Evolutionary conservation across 2,797 vertebrate genomes (phyloP).

Genomic region (Hyperoplus lanceolatus): DNA sequence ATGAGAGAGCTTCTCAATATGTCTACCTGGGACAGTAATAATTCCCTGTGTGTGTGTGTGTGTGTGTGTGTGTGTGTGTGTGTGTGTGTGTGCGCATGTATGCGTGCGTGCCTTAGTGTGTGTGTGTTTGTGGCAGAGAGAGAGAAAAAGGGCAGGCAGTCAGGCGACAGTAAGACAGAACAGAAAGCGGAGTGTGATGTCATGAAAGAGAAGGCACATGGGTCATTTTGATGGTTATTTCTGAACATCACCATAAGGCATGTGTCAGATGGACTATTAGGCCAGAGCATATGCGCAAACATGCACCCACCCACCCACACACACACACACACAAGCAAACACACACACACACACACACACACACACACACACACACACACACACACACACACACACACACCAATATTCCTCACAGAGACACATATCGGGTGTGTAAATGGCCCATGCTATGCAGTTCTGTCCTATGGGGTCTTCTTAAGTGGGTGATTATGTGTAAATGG

Average conservation of each 20-base stretch:
- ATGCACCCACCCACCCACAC: constrained; percentile 32
- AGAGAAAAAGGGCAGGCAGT: neutral
- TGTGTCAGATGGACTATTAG: constrained; percentile 77
- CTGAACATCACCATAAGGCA: constrained; percentile 73
- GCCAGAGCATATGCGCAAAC: constrained; percentile 67
- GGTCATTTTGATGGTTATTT: constrained; percentile 74
- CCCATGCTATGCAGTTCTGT: constrained; percentile 64
- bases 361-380: constrained; percentile 60
- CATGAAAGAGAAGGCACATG: constrained; percentile 48
- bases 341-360: constrained; percentile 37
- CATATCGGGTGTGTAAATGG: constrained; percentile 69
- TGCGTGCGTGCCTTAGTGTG: neutral
- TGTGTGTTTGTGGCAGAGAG: neutral
- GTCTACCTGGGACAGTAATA: constrained; percentile 34
- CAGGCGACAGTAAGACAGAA: constrained; percentile 28
- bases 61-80: neutral
- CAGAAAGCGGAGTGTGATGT: constrained; percentile 29
- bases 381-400: constrained; percentile 32
- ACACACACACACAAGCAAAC: constrained; percentile 45
- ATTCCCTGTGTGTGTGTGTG: neutral
- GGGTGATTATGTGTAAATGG: constrained; percentile 81
- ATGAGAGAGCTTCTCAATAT: constrained; percentile 31
- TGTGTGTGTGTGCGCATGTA: constrained; percentile 4
- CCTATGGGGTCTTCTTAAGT: constrained; percentile 77
- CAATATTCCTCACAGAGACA: constrained; percentile 30